phyloP scores from a whole-genome alignment of 2,797 vertebrate genomes.

The Pogoniulus pusillus region DNA sequence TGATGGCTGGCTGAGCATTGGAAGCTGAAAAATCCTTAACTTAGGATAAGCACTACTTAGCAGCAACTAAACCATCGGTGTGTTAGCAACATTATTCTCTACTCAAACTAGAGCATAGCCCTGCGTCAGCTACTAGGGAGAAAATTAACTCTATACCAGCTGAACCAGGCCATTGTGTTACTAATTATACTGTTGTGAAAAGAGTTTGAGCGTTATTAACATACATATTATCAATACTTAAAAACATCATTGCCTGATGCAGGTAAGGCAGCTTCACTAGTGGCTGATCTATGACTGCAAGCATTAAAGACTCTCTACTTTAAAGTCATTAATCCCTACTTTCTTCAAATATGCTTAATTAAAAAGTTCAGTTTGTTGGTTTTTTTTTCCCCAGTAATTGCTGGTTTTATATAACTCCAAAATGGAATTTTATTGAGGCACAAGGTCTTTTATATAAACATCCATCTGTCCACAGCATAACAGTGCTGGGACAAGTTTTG shows the following conservation, averaged over 20 bases:
- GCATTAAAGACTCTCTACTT: constrained; percentile 60
- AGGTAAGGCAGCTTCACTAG: constrained; percentile 35
- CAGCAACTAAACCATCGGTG: background rate
- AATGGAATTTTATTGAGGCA: constrained; percentile 57
- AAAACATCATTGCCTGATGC: constrained; percentile 20
- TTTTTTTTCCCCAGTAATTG: constrained; percentile 55
- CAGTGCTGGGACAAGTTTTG: constrained; percentile 9
- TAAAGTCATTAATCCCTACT: constrained; percentile 68
- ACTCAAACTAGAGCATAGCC: background rate
- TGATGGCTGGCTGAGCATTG: background rate
- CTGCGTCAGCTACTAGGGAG: background rate
- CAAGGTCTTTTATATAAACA: constrained; percentile 64
- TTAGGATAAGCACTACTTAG: background rate
- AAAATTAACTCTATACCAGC: background rate
- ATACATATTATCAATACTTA: constrained; percentile 30
- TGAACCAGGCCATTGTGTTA: background rate
- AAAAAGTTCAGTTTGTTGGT: constrained; percentile 45
- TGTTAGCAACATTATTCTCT: background rate
- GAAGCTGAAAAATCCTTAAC: background rate
- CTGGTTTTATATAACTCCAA: constrained; percentile 52
- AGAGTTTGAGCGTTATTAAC: constrained; percentile 53
- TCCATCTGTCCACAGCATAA: constrained; percentile 48
- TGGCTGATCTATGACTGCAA: constrained; percentile 49
- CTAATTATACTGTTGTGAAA: constrained; percentile 61
- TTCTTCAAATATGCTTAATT: constrained; percentile 71